Evolutionary conservation across 2,113 vertebrate genomes (phyloP).

Genomic region (cattle (Bos taurus)): DNA sequence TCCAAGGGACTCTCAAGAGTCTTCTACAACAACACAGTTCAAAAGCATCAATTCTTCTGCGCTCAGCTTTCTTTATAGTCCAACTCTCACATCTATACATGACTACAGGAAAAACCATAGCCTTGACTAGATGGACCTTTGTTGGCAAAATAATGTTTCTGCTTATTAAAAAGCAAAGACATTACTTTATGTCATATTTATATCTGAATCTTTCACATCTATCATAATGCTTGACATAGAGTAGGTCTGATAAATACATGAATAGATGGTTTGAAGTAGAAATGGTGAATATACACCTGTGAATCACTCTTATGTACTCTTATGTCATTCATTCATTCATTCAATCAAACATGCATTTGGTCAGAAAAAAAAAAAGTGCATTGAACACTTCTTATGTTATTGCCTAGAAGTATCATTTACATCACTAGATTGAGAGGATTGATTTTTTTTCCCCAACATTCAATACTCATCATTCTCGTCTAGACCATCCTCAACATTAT

Average conservation of each 20-base stretch:
- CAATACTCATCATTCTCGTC: not conserved
- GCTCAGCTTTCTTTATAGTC: not conserved
- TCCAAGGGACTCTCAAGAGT: not conserved
- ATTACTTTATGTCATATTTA: not conserved
- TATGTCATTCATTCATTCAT: not conserved
- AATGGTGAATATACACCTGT: not conserved
- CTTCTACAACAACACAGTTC: not conserved
- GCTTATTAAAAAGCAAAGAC: not conserved
- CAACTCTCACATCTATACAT: not conserved
- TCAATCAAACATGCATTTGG: not conserved
- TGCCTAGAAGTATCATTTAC: not conserved
- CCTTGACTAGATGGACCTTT: not conserved
- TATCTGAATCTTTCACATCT: not conserved
- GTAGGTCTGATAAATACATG: not conserved
- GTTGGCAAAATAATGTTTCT: not conserved
- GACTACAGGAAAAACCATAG: not conserved
- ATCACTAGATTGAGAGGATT: not conserved
- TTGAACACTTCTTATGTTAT: not conserved
- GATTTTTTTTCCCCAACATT: not conserved
- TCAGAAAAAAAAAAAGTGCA: not conserved
- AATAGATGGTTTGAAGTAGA: not conserved
- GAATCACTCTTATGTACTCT: not conserved
- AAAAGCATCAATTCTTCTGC: rapidly evolving
- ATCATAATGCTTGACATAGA: not conserved
- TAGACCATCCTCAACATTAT: not conserved